phyloP scores from a whole-genome alignment of 1,140 invertebrate species.

The Branchinecta lynchi region DNA sequence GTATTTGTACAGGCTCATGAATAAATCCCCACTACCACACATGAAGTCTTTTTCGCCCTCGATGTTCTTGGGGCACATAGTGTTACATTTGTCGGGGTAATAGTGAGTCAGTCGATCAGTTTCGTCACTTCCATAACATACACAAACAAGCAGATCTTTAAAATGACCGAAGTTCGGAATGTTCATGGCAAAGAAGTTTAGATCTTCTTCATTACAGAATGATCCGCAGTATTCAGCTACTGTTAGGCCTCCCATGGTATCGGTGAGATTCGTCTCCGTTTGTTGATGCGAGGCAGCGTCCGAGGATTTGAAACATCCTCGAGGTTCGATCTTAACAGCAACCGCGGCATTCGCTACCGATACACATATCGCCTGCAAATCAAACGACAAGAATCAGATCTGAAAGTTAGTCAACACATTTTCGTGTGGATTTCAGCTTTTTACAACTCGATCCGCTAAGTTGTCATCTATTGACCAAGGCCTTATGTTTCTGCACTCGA shows the following conservation, averaged over 20 bases:
- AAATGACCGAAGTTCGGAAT: neutral
- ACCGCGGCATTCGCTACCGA: neutral
- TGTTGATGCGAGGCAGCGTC: neutral
- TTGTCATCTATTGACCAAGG: neutral
- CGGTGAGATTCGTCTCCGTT: neutral
- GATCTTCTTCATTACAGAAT: neutral
- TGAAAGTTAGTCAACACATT: neutral
- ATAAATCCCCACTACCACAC: neutral
- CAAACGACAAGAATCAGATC: neutral
- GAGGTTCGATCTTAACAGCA: neutral
- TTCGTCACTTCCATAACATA: neutral
- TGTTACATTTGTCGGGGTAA: neutral
- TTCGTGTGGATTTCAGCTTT: neutral
- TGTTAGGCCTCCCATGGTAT: neutral
- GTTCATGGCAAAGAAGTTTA: neutral
- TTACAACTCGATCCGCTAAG: neutral
- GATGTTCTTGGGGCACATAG: neutral
- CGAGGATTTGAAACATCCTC: neutral
- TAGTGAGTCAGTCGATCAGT: neutral
- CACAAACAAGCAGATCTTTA: neutral
- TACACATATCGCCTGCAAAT: neutral
- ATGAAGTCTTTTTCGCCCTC: neutral
- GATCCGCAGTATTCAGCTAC: neutral
- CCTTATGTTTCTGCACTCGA: neutral
- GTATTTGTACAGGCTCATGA: neutral